Percentiles rank a stretch among this genome's conserved stretches.
These are phyloP conservation scores for Pseudorhiza aurosa DNA, from an alignment of 30 jellyfish, hydroid and myxozoan genomes.

Conservation along the genomic window DNA sequence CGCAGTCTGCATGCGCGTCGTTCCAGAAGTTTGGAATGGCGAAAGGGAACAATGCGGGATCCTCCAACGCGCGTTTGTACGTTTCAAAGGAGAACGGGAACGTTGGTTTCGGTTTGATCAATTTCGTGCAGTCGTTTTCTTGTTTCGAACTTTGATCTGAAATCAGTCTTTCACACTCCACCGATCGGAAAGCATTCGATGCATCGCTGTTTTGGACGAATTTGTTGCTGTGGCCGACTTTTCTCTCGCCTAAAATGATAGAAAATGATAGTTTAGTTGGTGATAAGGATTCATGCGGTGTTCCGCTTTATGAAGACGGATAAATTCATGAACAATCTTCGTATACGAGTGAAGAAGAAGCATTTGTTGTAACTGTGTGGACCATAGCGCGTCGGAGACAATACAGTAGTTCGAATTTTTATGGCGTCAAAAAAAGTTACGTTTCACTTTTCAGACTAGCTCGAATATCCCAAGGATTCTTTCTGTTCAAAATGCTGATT, in stretches of 20 bases:
- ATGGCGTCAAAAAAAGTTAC: no score
- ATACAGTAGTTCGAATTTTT: no score
- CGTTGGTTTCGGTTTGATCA: conserved; percentile 72
- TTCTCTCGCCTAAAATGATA: not conserved
- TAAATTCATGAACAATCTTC: no score
- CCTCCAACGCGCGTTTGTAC: conserved; percentile 59
- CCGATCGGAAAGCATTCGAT: not conserved
- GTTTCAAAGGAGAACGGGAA: conserved; percentile 71
- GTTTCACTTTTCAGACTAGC: no score
- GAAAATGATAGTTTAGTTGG: no score
- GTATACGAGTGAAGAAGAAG: no score
- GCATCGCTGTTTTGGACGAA: not conserved
- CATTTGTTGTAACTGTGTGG: no score
- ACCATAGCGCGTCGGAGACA: no score
- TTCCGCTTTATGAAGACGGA: no score
- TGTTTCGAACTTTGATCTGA: not conserved
- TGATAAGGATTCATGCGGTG: no score
- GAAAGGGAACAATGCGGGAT: conserved; percentile 71
- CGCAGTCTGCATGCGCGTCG: conserved; percentile 14
- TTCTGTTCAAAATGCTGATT: no score
- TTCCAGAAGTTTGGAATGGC: conserved; percentile 75
- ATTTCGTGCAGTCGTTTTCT: conserved; percentile 8
- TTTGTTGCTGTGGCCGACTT: not conserved
- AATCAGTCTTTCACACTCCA: not conserved
- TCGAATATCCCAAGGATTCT: no score